These are phyloP conservation scores for Scaptodrosophila latifasciaeformis DNA, from an alignment of 2,888 invertebrate genomes.

Conservation along the genomic window DNA sequence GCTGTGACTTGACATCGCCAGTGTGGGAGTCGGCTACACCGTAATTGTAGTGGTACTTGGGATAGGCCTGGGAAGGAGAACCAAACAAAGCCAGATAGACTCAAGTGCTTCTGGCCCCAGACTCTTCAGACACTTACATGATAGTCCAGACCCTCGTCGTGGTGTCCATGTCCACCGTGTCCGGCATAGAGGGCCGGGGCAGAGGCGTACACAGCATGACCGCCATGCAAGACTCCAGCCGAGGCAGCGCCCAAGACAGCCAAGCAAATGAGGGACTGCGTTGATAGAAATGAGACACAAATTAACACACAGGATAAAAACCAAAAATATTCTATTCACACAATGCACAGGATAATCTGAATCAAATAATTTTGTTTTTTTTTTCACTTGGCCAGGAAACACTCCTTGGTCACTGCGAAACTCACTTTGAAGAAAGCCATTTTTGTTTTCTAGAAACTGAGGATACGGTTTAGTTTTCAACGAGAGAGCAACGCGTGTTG, in stretches of 20 bases:
- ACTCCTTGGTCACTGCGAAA: constrained; percentile 31
- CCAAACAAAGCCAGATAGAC: constrained; percentile 8
- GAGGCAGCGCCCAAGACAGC: constrained; percentile 74
- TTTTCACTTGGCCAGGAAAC: neutral
- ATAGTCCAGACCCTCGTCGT: constrained; percentile 72
- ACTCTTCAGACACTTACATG: constrained; percentile 74
- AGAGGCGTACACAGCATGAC: constrained; percentile 65
- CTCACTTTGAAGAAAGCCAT: constrained; percentile 76
- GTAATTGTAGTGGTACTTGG: constrained; percentile 75
- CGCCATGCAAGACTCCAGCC: constrained; percentile 73
- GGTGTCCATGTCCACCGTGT: constrained; percentile 60
- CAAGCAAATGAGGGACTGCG: constrained; percentile 73
- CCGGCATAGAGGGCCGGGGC: constrained; percentile 63
- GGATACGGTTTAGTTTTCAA: constrained; percentile 36
- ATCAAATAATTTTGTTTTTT: too few species aligned
- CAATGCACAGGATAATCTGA: too few species aligned
- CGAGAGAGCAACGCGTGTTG: constrained; percentile 47
- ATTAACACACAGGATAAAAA: constrained; percentile 1
- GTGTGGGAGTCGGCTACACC: constrained; percentile 75
- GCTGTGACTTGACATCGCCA: constrained; percentile 75
- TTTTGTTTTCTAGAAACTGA: too few species aligned
- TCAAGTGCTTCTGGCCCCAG: too few species aligned
- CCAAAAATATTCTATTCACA: neutral
- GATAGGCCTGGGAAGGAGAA: constrained; percentile 71
- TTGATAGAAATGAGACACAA: constrained; percentile 28